Conservation (phyloP, 1,140 invertebrate genomes). For the Drosophila mauritiana region DNA sequence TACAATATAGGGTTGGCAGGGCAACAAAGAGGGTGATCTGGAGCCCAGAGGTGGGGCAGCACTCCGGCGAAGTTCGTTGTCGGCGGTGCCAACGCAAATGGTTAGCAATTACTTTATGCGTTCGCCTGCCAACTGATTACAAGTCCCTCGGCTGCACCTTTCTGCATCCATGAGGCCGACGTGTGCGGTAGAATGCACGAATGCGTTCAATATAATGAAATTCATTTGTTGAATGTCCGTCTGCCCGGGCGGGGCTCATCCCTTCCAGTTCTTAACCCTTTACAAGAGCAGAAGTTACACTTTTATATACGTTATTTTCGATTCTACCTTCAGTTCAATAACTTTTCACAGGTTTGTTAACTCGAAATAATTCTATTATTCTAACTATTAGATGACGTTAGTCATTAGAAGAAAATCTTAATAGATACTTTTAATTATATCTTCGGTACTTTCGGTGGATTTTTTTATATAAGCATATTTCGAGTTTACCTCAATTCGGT, state of each 20-base stretch:
- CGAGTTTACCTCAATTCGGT: conserved; percentile 1
- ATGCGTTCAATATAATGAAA: conserved; percentile 83
- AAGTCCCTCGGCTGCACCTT: conserved; percentile 70
- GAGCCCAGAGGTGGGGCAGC: conserved; percentile 4
- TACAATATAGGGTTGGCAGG: not conserved
- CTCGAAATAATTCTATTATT: too few relatives aligned
- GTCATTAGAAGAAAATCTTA: too few relatives aligned
- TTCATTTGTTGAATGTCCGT: conserved; percentile 72
- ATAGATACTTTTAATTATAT: too few relatives aligned
- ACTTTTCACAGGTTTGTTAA: too few relatives aligned
- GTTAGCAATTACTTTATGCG: conserved; percentile 82
- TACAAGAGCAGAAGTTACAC: not conserved
- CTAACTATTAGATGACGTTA: too few relatives aligned
- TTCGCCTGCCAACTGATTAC: conserved; percentile 82
- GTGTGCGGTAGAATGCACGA: conserved; percentile 81
- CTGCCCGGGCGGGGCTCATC: conserved; percentile 15
- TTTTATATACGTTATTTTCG: not conserved
- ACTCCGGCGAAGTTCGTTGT: conserved; percentile 44
- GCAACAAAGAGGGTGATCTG: not conserved
- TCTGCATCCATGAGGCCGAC: conserved; percentile 42
- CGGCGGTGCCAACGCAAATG: conserved; percentile 79
- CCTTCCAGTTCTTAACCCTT: conserved; percentile 21
- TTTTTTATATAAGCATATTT: not conserved
- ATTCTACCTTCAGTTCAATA: too few relatives aligned
- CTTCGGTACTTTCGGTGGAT: not conserved